These are phyloP conservation scores for Drosophila mercatorum DNA, from an alignment of 2,888 invertebrate genomes.

Conservation along the genomic window DNA sequence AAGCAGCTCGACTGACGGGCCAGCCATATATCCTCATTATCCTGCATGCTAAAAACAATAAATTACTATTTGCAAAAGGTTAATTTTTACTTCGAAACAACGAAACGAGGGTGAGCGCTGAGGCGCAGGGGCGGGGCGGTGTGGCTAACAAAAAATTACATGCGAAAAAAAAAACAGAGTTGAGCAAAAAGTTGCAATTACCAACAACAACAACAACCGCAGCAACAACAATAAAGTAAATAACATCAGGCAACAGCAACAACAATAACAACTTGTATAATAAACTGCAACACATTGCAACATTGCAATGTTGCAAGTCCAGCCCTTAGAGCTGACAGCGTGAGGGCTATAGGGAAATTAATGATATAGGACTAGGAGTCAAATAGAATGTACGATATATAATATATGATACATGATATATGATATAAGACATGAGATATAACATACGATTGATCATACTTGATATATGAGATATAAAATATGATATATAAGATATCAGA, in stretches of 20 bases:
- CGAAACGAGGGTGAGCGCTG: conserved; percentile 3
- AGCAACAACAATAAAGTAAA: conserved; percentile 56
- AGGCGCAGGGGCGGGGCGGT: background rate
- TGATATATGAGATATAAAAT: no score
- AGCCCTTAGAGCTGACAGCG: conserved; percentile 53
- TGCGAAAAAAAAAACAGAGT: conserved; percentile 36
- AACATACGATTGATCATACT: background rate
- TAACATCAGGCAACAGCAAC: conserved; percentile 39
- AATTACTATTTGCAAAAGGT: conserved; percentile 80
- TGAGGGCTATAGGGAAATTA: conserved; percentile 6
- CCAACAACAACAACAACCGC: conserved; percentile 39
- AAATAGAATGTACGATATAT: background rate
- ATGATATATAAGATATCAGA: background rate
- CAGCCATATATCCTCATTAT: conserved; percentile 74
- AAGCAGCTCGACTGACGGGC: conserved; percentile 22
- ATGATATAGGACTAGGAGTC: background rate
- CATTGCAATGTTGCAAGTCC: conserved; percentile 49
- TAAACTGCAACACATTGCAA: conserved; percentile 63
- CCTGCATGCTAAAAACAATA: conserved; percentile 76
- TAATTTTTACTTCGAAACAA: conserved; percentile 72
- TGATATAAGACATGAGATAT: background rate
- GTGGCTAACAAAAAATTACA: conserved; percentile 62
- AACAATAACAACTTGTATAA: conserved; percentile 31
- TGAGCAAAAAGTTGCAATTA: conserved; percentile 67
- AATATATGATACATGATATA: background rate